phyloP scores from a whole-genome alignment of 2,113 vertebrate species.

The Lota lota region DNA sequence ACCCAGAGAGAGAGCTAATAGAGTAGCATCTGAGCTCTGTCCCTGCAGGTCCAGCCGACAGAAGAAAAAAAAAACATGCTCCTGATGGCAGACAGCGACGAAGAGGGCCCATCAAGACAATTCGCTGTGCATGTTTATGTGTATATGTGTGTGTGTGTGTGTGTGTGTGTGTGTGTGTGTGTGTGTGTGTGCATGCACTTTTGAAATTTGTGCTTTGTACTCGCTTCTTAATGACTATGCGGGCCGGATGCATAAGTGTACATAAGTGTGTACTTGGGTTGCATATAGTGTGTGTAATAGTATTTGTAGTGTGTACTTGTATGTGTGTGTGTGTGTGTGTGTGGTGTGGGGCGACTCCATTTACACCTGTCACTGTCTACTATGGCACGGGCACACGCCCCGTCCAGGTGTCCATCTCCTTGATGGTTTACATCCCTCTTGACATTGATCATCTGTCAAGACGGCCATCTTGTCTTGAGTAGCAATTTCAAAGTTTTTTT shows the following conservation, averaged over 20 bases:
- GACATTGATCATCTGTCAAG: too few relatives aligned
- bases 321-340: neutral
- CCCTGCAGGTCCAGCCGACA: neutral
- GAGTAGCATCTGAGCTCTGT: neutral
- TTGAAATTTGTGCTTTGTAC: neutral
- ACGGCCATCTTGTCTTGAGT: too few relatives aligned
- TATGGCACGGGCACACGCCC: too few relatives aligned
- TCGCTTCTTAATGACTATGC: neutral
- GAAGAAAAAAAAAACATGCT: neutral
- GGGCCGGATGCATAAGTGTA: neutral
- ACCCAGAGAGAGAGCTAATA: slow-evolving; percentile 4
- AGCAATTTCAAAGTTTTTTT: too few relatives aligned
- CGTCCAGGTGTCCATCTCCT: too few relatives aligned
- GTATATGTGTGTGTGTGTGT: neutral
- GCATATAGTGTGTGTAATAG: neutral
- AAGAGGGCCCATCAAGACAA: neutral
- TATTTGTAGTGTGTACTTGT: neutral
- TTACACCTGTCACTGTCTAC: too few relatives aligned
- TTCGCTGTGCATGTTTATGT: neutral
- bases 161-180: neutral
- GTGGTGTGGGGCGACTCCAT: neutral
- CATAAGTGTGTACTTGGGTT: neutral
- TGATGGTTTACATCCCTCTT: too few relatives aligned
- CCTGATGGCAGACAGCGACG: slow-evolving; percentile 2
- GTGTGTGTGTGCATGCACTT: neutral